These are phyloP conservation scores for Mormyrus lacerda DNA, from an alignment of 2,113 vertebrate species.

Conservation along the genomic window DNA sequence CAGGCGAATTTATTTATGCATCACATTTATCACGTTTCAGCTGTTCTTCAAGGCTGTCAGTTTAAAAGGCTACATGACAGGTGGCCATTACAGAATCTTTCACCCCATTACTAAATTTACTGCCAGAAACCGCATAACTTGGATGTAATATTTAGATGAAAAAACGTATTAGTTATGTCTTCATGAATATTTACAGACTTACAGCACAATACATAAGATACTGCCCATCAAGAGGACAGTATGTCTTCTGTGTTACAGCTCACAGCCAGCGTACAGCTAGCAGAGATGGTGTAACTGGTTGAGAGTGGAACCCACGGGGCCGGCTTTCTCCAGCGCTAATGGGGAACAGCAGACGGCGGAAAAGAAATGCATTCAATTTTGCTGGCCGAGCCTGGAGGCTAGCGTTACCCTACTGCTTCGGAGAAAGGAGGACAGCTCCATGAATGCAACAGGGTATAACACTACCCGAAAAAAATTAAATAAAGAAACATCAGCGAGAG, in stretches of 20 bases:
- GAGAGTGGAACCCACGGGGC: not conserved
- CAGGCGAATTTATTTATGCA: not conserved
- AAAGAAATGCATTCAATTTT: constrained; percentile 6
- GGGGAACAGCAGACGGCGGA: not conserved
- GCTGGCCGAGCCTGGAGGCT: not conserved
- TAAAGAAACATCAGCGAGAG: not conserved
- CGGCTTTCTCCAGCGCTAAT: not conserved
- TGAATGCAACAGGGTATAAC: not conserved
- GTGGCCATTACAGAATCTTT: not conserved
- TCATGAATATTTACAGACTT: not conserved
- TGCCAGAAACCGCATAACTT: not conserved
- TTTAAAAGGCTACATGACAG: not conserved
- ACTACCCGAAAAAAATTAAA: not conserved
- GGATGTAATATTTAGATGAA: not conserved
- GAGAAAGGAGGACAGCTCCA: not conserved
- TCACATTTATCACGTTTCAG: not conserved
- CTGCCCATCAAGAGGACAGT: not conserved
- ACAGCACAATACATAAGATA: not conserved
- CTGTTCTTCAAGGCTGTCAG: not conserved
- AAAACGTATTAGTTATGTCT: not conserved
- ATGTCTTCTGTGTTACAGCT: not conserved
- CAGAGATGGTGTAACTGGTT: not conserved
- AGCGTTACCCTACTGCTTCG: not conserved
- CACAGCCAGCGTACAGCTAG: not conserved
- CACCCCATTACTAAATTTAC: not conserved